Base-by-base conservation (phyloP, 2,113 vertebrate genomes). In the Lepidothrix coronata region DNA sequence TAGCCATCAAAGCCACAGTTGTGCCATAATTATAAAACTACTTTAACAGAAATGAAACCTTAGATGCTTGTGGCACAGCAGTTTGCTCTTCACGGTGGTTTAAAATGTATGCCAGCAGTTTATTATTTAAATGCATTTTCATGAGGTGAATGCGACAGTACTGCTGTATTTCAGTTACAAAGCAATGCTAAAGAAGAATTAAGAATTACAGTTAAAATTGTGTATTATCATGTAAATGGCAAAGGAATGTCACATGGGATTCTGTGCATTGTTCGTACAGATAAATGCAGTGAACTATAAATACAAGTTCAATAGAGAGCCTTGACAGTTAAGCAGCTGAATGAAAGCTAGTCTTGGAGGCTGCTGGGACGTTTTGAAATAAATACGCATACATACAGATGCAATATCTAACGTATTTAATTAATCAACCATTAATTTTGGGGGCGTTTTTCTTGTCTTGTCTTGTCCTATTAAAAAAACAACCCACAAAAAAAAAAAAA, bases 211-310 rank as follows among this genome's bases (percentile, higher is more conserved):
- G 92, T 87, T 87, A 96, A 96, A 92, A 92, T 91, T 93, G 84
- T 62, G 55, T 63, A 92, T 95, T 97, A 65, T 96, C 96, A 97
- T 92, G 90, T 91, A 97, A 85, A 97, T 93, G 70, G 91, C 33
- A 95, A 80, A 82, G 58, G 94, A 93, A 86, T 30, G 81, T 91
- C 93, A 93, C 91, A 76, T 85, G 95, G 94, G 89, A 96, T 93
- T 95, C 95, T 89, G 71, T 90, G 96, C 88, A 95, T 93, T 97
- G 97, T 95, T 87, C 41, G 1, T 65, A 87, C 89, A 95, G 94
- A 96, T 88, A 97, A 97, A 97, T 91, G 92, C 93, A 85, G 94
- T 52, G 88, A 95, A 94, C 96, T 97, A 94, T 92, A 97, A 97
- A 97, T 77, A 79, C 83, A 88, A 96, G 94, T 95, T 97, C 96